Conservation (phyloP, 35 echinoderm and acorn worm genomes). For the Lytechinus pictus region DNA sequence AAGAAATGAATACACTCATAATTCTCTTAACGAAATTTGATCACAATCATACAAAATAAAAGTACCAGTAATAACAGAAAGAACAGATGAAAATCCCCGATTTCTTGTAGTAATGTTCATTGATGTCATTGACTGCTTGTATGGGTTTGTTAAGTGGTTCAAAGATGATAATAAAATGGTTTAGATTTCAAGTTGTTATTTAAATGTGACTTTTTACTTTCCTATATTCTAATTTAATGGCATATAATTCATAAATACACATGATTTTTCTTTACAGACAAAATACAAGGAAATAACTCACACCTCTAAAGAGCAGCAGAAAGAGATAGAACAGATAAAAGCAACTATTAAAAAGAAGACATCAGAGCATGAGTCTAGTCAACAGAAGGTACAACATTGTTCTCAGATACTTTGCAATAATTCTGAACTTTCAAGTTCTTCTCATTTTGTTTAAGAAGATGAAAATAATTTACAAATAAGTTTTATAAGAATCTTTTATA, state of each 20-base stretch:
- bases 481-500: too few species aligned
- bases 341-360: constrained; percentile 16
- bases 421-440: too few species aligned
- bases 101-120: too few species aligned
- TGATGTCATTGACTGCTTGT: neutral
- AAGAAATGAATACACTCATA: too few species aligned
- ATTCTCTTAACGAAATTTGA: too few species aligned
- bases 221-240: neutral
- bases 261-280: constrained; percentile 9
- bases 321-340: constrained; percentile 13
- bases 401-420: neutral
- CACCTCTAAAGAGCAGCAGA: neutral
- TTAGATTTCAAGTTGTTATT: neutral
- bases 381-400: constrained; percentile 42
- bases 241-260: too few species aligned
- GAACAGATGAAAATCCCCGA: too few species aligned
- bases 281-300: constrained; percentile 37
- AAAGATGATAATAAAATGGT: neutral
- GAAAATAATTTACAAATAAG: too few species aligned
- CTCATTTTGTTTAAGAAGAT: too few species aligned
- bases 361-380: constrained; percentile 16
- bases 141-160: neutral
- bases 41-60: too few species aligned
- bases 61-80: too few species aligned
- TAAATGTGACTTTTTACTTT: neutral